Evolutionary conservation across 2,888 invertebrate genomes (phyloP).

Genomic region (Ophion ventricosus): DNA sequence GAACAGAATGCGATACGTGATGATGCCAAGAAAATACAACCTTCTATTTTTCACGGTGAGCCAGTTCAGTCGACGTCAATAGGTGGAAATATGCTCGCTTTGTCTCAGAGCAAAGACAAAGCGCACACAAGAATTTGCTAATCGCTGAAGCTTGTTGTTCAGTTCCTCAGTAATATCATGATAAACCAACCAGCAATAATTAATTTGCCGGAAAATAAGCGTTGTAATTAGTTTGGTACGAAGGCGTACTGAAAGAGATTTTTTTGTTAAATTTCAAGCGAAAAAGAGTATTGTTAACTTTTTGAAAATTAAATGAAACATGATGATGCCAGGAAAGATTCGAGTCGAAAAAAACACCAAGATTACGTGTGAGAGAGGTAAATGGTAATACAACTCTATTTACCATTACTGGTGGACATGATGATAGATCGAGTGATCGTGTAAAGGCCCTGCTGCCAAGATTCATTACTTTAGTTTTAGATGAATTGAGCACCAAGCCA

Average conservation of each 20-base stretch:
- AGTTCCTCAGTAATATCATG: neutral
- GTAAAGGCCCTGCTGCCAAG: neutral
- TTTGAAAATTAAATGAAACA: neutral
- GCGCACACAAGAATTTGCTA: neutral
- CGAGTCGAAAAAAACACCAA: neutral
- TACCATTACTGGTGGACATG: neutral
- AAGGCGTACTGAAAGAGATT: neutral
- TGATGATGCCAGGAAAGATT: slow-evolving; percentile 4
- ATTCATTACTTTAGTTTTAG: neutral
- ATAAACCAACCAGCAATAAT: slow-evolving; percentile 34
- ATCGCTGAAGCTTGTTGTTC: neutral
- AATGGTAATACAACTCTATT: neutral
- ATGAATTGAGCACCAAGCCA: neutral
- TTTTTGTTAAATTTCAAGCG: neutral
- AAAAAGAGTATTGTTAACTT: neutral
- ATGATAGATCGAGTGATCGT: neutral
- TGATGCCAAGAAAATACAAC: slow-evolving; percentile 11
- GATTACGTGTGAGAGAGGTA: neutral
- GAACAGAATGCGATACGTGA: neutral
- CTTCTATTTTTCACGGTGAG: neutral
- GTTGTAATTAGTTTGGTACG: neutral
- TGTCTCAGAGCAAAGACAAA: slow-evolving; percentile 21
- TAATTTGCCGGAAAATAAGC: neutral
- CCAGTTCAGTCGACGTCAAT: neutral
- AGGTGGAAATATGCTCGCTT: neutral